Evolutionary conservation across 2,113 vertebrate species (phyloP).

Genomic region (Sterrhoptilus dennistouni): DNA sequence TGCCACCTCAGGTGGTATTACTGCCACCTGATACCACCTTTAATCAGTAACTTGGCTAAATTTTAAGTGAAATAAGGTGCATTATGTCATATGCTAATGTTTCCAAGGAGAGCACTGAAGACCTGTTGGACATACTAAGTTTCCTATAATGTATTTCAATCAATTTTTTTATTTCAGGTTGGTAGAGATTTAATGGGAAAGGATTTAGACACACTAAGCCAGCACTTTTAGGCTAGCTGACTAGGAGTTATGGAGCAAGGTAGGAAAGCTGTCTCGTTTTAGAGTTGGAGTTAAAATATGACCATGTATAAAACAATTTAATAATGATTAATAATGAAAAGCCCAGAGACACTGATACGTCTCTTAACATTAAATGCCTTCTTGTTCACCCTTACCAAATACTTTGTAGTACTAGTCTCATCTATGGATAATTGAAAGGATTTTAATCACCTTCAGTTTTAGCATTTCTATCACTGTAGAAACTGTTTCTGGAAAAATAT

Average conservation of each 20-base stretch:
- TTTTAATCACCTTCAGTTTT: background rate
- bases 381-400: background rate
- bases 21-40: background rate
- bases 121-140: background rate
- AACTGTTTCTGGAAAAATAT: background rate
- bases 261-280: background rate
- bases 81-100: background rate
- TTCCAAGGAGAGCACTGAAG: background rate
- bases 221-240: background rate
- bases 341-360: background rate
- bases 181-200: background rate
- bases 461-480: background rate
- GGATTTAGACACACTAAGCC: background rate
- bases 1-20: background rate
- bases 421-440: background rate
- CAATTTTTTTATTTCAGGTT: background rate
- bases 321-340: background rate
- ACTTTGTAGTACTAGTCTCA: background rate
- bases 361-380: background rate
- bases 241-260: background rate
- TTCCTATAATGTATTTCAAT: background rate
- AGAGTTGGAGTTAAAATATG: background rate
- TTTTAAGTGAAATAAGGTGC: background rate
- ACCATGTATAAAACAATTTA: background rate
- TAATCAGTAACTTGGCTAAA: background rate